Base-by-base conservation (phyloP, 2,113 vertebrate genomes). In the Peromyscus leucopus region DNA sequence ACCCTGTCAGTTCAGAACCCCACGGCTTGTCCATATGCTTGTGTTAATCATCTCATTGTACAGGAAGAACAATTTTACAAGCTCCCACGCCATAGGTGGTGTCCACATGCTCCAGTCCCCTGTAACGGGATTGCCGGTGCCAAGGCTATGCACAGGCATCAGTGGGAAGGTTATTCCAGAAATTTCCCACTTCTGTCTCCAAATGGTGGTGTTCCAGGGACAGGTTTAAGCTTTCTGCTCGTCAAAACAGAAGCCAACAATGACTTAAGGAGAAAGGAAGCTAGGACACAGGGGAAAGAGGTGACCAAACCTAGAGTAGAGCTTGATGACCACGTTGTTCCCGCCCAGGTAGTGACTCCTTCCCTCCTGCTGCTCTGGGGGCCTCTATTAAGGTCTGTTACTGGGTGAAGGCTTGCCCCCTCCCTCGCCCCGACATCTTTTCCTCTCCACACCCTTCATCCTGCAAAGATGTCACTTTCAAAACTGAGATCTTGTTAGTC, bases 231-330 rank as follows among this genome's bases (percentile, higher is more conserved):
- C 57, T 94, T 89, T 95, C 55, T 65, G 61, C 55, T 95, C 90
- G 84, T 95, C 71, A 91, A 96, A 88, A 91, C 61, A 71, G 36
- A 86, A 74, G 89, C 96, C 95, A 96, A 95, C 39, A 91, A 57
- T 96, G 86, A 95, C 51, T 46, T 90, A 91, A 92, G 91, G 83
- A 82, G 15, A 78, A 36, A 96, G 83, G 76, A 78, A 96, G 55
- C 55, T 94, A 55, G 85, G 88, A 84, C 51, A 51, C 36, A 94
- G 71, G 36, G 79, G 83, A 31, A 90, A 93, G 57, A 46, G 74
- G 78, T 9, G 67, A 82, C 63, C 89, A 51, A 94, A 86, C 39
- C 39, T n/a, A 87, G 78, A 93, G 55, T 3, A 9, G 8, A 69
- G 76, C 24, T 3, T 11, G 24, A 39, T 22, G 2, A 10, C 13